phyloP scores from a whole-genome alignment of 92 coral and sea anemone genomes.

The Phenganax subtilis region DNA sequence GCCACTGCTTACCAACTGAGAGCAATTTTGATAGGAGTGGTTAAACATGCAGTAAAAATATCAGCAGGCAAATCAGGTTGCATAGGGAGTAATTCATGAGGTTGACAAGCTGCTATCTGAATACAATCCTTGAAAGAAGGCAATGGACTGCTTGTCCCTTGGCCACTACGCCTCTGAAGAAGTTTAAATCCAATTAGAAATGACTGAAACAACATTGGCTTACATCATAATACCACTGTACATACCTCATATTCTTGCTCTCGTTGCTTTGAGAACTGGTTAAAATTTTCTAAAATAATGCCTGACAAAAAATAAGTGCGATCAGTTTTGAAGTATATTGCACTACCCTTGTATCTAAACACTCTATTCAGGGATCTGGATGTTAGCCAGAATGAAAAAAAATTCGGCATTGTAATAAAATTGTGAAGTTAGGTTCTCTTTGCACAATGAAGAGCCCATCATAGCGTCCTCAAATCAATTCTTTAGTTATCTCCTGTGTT shows the following conservation, averaged over 20 bases:
- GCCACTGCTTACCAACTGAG: conserved; percentile 65
- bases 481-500: too few relatives aligned
- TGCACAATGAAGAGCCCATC: too few relatives aligned
- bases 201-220: background rate
- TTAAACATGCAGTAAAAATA: conserved; percentile 81
- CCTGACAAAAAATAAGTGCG: conserved; percentile 22
- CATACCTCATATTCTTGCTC: conserved; percentile 91
- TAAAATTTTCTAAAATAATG: conserved; percentile 78
- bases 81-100: conserved; percentile 83
- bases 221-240: background rate
- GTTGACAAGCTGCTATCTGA: conserved; percentile 85
- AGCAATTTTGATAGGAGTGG: conserved; percentile 94
- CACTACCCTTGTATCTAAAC: background rate
- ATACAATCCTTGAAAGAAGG: conserved; percentile 91
- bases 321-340: background rate
- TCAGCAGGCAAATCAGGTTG: conserved; percentile 97
- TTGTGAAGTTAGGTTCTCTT: too few relatives aligned
- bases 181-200: background rate
- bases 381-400: too few relatives aligned
- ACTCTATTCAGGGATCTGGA: too few relatives aligned
- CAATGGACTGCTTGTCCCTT: conserved; percentile 73
- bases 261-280: conserved; percentile 77
- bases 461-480: too few relatives aligned
- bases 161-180: conserved; percentile 73
- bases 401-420: too few relatives aligned